Percentiles rank a stretch among this genome's conserved stretches.
phyloP scores from a whole-genome alignment of 2,113 vertebrate species.

The Cheilinus undulatus region DNA sequence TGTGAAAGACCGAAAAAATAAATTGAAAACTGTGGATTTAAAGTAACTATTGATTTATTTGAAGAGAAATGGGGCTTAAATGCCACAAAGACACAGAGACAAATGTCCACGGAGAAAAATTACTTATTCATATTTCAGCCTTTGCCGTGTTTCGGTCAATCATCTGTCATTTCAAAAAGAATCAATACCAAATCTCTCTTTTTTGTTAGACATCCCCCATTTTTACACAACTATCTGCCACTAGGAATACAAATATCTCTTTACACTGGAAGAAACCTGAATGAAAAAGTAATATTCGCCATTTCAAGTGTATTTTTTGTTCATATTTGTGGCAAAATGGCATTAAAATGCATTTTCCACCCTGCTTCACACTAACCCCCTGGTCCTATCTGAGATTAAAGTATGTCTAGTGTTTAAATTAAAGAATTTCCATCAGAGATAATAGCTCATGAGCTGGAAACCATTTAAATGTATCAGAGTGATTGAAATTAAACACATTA shows the following conservation, averaged over 20 bases:
- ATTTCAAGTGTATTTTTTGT: constrained; percentile 15
- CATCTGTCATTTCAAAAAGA: constrained; percentile 65
- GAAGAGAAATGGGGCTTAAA: constrained; percentile 71
- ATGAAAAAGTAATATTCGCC: neutral
- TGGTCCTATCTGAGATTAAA: constrained; percentile 1
- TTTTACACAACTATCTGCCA: constrained; percentile 41
- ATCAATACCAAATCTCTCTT: constrained; percentile 66
- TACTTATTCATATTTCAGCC: constrained; percentile 65
- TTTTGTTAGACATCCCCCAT: constrained; percentile 24
- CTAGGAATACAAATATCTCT: constrained; percentile 19
- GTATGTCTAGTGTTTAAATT: constrained; percentile 53
- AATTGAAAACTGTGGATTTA: constrained; percentile 50
- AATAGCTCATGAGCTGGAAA: constrained; percentile 57
- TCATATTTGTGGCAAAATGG: constrained; percentile 32
- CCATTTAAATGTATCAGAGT: constrained; percentile 45
- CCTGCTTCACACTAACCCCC: neutral
- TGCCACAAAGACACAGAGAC: constrained; percentile 65
- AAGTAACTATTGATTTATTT: constrained; percentile 77
- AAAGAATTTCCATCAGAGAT: constrained; percentile 39
- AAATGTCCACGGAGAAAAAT: constrained; percentile 66
- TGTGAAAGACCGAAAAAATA: constrained; percentile 43
- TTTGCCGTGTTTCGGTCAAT: constrained; percentile 59
- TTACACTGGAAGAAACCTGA: neutral
- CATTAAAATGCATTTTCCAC: constrained; percentile 32
- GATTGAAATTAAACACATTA: constrained; percentile 72